phyloP scores from a whole-genome alignment of 2,888 invertebrate species.

The Troides oblongomaculatus region DNA sequence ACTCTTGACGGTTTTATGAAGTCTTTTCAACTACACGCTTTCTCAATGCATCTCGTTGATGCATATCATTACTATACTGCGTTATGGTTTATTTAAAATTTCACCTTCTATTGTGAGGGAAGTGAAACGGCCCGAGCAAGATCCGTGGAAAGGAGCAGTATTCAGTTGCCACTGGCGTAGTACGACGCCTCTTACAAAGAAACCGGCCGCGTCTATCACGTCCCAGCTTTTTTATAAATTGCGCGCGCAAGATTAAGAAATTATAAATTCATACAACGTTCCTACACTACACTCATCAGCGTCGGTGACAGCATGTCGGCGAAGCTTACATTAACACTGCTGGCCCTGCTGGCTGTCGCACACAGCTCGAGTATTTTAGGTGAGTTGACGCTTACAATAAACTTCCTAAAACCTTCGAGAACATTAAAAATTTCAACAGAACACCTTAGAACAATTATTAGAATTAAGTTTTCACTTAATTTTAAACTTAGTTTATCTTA shows the following conservation, averaged over 20 bases:
- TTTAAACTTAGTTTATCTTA: too few species aligned
- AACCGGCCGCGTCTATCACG: constrained; percentile 32
- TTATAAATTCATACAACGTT: constrained; percentile 49
- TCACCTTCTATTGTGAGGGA: constrained; percentile 78
- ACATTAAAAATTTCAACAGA: too few species aligned
- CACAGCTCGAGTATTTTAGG: constrained; percentile 70
- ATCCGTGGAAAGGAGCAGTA: constrained; percentile 73
- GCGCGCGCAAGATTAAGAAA: constrained; percentile 36
- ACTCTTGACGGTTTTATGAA: background rate
- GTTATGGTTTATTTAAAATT: constrained; percentile 78
- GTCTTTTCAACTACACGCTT: constrained; percentile 45
- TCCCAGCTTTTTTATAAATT: constrained; percentile 47
- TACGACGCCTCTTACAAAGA: constrained; percentile 54
- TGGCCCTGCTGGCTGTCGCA: constrained; percentile 51
- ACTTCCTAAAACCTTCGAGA: background rate
- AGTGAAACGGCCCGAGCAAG: constrained; percentile 71
- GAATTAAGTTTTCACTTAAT: too few species aligned
- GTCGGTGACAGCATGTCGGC: constrained; percentile 58
- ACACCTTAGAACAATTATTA: too few species aligned
- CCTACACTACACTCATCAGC: constrained; percentile 29
- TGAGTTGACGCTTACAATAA: constrained; percentile 55
- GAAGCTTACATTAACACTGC: constrained; percentile 61
- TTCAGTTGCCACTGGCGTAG: constrained; percentile 62
- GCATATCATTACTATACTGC: constrained; percentile 67
- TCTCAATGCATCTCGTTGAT: constrained; percentile 48